Percentiles rank a stretch among this genome's conserved stretches.
These are phyloP conservation scores for Conus betulinus DNA, from an alignment of 1,140 invertebrate genomes.

Conservation along the genomic window DNA sequence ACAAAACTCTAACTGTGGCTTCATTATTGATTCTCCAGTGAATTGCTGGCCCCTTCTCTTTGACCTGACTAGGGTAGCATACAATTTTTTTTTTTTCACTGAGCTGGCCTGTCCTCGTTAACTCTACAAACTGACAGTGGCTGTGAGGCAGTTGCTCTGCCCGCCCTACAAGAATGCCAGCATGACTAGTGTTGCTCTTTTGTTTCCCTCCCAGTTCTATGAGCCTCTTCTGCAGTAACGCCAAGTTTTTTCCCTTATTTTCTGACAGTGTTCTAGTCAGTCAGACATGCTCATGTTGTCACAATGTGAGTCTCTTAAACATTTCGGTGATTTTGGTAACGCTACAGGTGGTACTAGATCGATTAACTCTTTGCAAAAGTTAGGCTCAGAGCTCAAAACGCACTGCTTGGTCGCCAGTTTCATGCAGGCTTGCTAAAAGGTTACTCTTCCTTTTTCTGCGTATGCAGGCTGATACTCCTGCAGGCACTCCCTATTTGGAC, in stretches of 20 bases:
- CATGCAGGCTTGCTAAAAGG: slow-evolving; percentile 13
- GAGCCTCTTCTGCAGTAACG: slow-evolving; percentile 29
- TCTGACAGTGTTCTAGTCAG: slow-evolving; percentile 30
- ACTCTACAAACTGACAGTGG: slow-evolving; percentile 42
- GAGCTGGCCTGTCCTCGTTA: slow-evolving; percentile 26
- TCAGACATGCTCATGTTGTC: not conserved
- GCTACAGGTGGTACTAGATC: not conserved
- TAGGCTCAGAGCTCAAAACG: slow-evolving; percentile 31
- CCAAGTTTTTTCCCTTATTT: not conserved
- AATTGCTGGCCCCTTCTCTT: slow-evolving; percentile 40
- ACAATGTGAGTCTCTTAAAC: slow-evolving; percentile 31
- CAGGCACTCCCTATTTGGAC: no score
- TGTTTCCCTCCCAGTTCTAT: slow-evolving; percentile 43
- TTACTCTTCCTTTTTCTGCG: not conserved
- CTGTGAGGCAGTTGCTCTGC: slow-evolving; percentile 51
- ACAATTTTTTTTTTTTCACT: slow-evolving; percentile 38
- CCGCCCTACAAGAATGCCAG: slow-evolving; percentile 46
- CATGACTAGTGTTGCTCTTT: slow-evolving; percentile 40
- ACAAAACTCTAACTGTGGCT: slow-evolving; percentile 28
- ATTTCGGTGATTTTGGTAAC: slow-evolving; percentile 30
- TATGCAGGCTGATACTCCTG: no score
- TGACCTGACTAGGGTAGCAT: slow-evolving; percentile 37
- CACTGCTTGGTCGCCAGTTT: slow-evolving; percentile 31
- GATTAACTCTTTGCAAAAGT: slow-evolving; percentile 30
- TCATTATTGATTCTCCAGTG: slow-evolving; percentile 50